A percentile compares a stretch with the other conserved stretches of the same genome.
Conservation (phyloP, 2,113 vertebrate genomes). For the Corythoichthys haematopterus region DNA sequence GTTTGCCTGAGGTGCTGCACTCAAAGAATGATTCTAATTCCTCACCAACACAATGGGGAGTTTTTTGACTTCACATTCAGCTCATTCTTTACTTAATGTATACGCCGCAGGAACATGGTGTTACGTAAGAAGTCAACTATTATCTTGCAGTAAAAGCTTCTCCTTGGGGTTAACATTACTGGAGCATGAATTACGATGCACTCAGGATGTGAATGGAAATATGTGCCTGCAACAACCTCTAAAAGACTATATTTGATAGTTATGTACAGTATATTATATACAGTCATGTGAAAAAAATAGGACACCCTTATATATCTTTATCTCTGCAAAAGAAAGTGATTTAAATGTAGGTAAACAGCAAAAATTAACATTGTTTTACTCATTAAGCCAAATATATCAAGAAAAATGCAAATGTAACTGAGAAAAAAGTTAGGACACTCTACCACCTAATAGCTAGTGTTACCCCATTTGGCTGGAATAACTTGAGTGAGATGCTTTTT, state of each 20-base stretch:
- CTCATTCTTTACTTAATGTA: background rate
- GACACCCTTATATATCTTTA: no score
- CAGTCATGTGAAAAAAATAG: no score
- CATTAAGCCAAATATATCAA: no score
- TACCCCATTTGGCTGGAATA: no score
- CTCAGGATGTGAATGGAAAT: slow-evolving; percentile 5
- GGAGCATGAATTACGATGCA: slow-evolving; percentile 13
- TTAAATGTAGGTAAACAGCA: no score
- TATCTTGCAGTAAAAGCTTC: background rate
- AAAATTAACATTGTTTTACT: no score
- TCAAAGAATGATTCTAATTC: slow-evolving; percentile 25
- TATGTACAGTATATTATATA: no score
- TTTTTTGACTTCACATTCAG: slow-evolving; percentile 10
- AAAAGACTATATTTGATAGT: background rate
- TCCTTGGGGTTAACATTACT: slow-evolving; percentile 46
- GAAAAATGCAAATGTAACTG: no score
- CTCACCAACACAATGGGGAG: background rate
- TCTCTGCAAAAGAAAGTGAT: no score
- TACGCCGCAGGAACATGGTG: background rate
- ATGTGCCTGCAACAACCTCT: slow-evolving; percentile 1
- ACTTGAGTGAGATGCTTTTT: no score
- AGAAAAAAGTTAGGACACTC: no score
- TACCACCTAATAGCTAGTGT: no score
- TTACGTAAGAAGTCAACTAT: slow-evolving; percentile 36
- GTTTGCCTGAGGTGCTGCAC: slow-evolving; percentile 5